Base-by-base conservation (phyloP, 2,888 invertebrate species). In the Cryptocheilus praepositus region DNA sequence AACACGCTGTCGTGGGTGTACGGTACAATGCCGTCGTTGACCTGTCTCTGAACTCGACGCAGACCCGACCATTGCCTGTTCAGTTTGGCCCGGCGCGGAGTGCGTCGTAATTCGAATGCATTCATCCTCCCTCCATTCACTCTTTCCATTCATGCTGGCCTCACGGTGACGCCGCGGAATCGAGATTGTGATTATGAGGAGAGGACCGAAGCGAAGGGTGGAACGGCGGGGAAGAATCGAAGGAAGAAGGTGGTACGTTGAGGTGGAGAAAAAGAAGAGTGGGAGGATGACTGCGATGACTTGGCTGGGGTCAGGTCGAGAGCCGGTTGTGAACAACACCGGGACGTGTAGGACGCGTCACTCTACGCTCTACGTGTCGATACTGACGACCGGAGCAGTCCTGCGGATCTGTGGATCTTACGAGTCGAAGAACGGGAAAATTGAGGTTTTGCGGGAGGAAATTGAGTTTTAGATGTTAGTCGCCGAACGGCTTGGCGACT, bases 1-100 rank as follows among this genome's bases (percentile, higher is more conserved):
- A 86, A 85, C 85, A 85, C 71, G 78, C 65, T 66, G 68, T 75
- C 80, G 83, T 85, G 80, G 81, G 82, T 80, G 85, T 83, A 76
- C 76, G 70, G 70, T 75, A 79, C 75, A 75, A 78, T 80, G 64
- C 72, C 77, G 52, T 73, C 71, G 77, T 74, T 77, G 78, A 81
- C 80, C 80, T 62, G 74, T 59, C 78, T 74, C 67, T 77, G 81
- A 79, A 80, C 80, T 71, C 76, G 60, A 57, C 59, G 25, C 44
- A 28, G 46, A 52, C 22, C 21, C 22, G 66, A n/a, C 46, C 22
- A 54, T 11, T 59, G 45, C 56, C 18, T n/a, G n/a, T n/a, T 36
- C 49, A 16, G 21, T 18, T 45, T 8, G 13, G 21, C 61, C 21
- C 51, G 44, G 8, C 57, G 58, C 60, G 66, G 59, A 71, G 70